Conservation (phyloP, 23 tunicate species). For the Halocynthia aurantium region DNA sequence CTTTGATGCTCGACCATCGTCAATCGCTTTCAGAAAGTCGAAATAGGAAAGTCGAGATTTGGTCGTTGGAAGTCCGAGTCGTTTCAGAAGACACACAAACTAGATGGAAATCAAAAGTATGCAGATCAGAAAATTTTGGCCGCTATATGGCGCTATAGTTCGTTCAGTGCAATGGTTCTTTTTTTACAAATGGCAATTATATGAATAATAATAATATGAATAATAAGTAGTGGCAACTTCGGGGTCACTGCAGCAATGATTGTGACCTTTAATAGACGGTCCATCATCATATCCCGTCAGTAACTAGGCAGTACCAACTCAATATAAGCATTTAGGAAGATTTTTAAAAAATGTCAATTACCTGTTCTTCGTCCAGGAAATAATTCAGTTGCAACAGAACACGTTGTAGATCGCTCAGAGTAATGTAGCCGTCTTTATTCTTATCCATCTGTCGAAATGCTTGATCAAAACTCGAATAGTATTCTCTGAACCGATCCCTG, state of each 20-base stretch:
- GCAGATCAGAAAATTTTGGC: neutral
- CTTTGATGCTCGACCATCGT: conserved; percentile 90
- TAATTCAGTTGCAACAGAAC: conserved; percentile 71
- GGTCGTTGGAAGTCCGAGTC: conserved; percentile 59
- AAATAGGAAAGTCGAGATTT: conserved; percentile 63
- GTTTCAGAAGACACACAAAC: conserved; percentile 51
- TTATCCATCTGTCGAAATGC: conserved; percentile 70
- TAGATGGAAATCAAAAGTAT: conserved; percentile 14
- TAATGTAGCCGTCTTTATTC: conserved; percentile 83
- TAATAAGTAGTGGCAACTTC: too few relatives aligned
- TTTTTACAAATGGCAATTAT: too few relatives aligned
- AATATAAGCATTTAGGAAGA: neutral
- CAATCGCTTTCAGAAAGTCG: conserved; percentile 85
- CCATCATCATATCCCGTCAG: too few relatives aligned
- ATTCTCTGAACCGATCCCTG: conserved; percentile 88
- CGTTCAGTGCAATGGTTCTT: too few relatives aligned
- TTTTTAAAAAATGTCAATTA: neutral
- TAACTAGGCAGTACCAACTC: too few relatives aligned
- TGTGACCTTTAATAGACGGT: too few relatives aligned
- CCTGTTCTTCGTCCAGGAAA: conserved; percentile 79
- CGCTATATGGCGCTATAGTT: too few relatives aligned
- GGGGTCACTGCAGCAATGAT: too few relatives aligned
- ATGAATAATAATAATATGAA: too few relatives aligned
- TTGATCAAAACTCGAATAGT: conserved; percentile 82
- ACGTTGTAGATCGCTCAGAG: conserved; percentile 68